These are phyloP conservation scores for Taeniopygia guttata DNA, from an alignment of 2,797 vertebrate genomes.

Conservation along the genomic window DNA sequence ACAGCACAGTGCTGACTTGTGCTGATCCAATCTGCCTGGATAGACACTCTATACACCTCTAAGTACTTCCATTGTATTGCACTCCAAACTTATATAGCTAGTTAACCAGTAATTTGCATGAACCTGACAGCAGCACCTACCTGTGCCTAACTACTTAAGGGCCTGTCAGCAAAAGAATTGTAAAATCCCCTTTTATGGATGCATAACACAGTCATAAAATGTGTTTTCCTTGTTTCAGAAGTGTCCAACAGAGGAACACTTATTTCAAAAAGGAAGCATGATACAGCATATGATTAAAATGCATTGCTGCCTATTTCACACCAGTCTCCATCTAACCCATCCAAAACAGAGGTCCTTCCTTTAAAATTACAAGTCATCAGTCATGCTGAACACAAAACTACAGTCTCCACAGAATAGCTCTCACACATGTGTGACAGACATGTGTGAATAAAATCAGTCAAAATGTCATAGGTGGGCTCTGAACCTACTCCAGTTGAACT, in stretches of 20 bases:
- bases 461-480: background rate
- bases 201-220: constrained; percentile 6
- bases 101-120: constrained; percentile 26
- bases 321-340: background rate
- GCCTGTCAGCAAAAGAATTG: background rate
- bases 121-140: constrained; percentile 12
- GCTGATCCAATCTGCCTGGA: background rate
- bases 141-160: background rate
- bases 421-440: accelerated
- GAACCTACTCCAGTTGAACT: background rate
- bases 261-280: background rate
- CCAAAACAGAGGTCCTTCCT: background rate
- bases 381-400: background rate
- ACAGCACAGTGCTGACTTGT: background rate
- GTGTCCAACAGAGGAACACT: background rate
- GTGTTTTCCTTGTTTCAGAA: background rate
- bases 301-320: background rate
- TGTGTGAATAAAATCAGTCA: background rate
- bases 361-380: background rate
- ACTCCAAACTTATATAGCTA: background rate
- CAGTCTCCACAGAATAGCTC: background rate
- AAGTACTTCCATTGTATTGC: background rate
- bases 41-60: background rate
- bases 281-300: background rate
- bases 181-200: constrained; percentile 21